A percentile compares a stretch with the other conserved stretches of the same genome.
Evolutionary conservation across 2,888 invertebrate genomes (phyloP).

Genomic region (Synergus laeviventris): DNA sequence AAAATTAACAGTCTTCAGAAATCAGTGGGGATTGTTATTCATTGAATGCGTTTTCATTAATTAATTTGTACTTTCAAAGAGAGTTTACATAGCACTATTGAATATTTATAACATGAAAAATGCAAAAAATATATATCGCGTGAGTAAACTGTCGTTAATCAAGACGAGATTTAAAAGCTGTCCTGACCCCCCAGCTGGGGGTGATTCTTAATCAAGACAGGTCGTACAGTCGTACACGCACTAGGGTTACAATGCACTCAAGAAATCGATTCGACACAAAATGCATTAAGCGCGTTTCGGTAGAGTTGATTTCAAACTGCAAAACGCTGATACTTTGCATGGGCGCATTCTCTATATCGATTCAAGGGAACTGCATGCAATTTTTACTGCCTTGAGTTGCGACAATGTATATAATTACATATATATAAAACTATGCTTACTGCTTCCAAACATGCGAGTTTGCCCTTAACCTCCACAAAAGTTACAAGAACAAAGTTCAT

Average conservation of each 20-base stretch:
- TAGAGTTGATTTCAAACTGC: background rate
- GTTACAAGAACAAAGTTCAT: background rate
- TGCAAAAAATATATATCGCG: background rate
- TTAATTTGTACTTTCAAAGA: background rate
- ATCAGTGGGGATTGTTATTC: too few species aligned
- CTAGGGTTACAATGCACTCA: conserved; percentile 19
- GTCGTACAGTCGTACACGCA: conserved; percentile 22
- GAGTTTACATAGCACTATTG: background rate
- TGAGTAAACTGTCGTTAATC: conserved; percentile 9
- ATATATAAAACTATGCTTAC: conserved; percentile 3
- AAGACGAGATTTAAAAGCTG: conserved; percentile 14
- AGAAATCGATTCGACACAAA: conserved; percentile 21
- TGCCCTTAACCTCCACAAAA: background rate
- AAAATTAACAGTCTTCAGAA: too few species aligned
- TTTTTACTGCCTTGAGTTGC: conserved; percentile 9
- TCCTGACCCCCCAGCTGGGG: background rate
- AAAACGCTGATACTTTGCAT: conserved; percentile 17
- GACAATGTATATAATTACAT: conserved; percentile 4
- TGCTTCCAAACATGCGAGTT: background rate
- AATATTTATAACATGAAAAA: background rate
- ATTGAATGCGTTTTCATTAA: too few species aligned
- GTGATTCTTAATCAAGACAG: conserved; percentile 37
- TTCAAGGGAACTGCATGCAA: conserved; percentile 16
- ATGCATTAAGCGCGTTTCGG: background rate
- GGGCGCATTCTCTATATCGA: conserved; percentile 29